phyloP scores from a whole-genome alignment of 2,888 invertebrate species.

The Erebia ligea region DNA sequence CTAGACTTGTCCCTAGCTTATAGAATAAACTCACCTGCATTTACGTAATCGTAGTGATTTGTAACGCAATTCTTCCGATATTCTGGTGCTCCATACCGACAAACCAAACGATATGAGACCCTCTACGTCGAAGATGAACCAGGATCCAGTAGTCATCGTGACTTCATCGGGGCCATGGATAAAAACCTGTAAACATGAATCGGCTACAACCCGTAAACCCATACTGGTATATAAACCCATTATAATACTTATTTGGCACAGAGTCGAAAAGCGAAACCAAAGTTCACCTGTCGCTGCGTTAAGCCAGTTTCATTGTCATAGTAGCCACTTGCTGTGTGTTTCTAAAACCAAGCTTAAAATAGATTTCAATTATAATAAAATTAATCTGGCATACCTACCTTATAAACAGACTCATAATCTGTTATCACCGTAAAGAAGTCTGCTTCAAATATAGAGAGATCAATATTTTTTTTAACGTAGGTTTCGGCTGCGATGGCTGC shows the following conservation, averaged over 20 bases:
- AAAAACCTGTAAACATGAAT: slow-evolving; percentile 56
- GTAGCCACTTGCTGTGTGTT: too few relatives aligned
- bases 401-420: slow-evolving; percentile 64
- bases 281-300: too few relatives aligned
- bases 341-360: too few relatives aligned
- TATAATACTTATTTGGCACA: too few relatives aligned
- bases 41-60: slow-evolving; percentile 59
- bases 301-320: too few relatives aligned
- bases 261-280: too few relatives aligned
- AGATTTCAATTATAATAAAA: background rate
- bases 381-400: slow-evolving; percentile 50
- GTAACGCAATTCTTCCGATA: slow-evolving; percentile 57
- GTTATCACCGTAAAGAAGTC: slow-evolving; percentile 67
- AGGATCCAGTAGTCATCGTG: slow-evolving; percentile 59
- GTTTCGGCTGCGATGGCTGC: slow-evolving; percentile 39
- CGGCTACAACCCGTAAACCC: background rate
- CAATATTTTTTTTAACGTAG: slow-evolving; percentile 62
- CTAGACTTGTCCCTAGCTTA: too few relatives aligned
- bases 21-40: slow-evolving; percentile 60
- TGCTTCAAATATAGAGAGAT: slow-evolving; percentile 69
- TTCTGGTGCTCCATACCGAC: slow-evolving; percentile 65
- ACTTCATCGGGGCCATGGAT: slow-evolving; percentile 72
- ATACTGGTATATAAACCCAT: too few relatives aligned
- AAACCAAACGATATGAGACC: slow-evolving; percentile 66
- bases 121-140: slow-evolving; percentile 55